Conservation (phyloP, 2,113 vertebrate genomes). For the Scytalopus superciliaris region DNA sequence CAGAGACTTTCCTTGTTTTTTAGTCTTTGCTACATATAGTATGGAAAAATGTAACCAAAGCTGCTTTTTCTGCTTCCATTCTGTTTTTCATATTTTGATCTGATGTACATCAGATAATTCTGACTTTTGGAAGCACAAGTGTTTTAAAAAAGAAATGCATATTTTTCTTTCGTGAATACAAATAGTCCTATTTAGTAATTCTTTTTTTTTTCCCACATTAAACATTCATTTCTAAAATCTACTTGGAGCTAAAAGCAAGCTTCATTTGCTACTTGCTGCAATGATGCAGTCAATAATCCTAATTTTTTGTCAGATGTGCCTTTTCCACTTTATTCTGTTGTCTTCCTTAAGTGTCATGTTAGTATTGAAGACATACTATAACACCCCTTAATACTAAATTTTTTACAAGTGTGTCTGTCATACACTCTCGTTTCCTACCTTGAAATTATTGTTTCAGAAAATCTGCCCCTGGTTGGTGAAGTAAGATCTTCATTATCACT, state of each 20-base stretch:
- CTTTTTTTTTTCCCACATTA: neutral
- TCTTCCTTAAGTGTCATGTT: neutral
- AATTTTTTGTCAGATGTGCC: neutral
- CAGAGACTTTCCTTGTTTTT: neutral
- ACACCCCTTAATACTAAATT: fast-evolving
- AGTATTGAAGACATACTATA: neutral
- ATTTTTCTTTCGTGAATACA: neutral
- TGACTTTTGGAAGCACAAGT: neutral
- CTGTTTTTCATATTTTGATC: neutral
- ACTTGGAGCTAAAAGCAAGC: neutral
- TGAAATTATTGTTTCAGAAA: neutral
- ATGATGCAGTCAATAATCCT: neutral
- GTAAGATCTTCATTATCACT: neutral
- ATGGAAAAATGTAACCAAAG: neutral
- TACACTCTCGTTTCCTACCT: neutral
- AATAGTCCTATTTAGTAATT: neutral
- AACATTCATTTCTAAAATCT: neutral
- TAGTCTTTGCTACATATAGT: neutral
- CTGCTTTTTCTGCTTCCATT: neutral
- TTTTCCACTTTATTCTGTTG: neutral
- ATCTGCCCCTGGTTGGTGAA: neutral
- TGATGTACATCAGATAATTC: neutral
- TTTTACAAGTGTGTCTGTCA: neutral
- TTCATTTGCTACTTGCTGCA: neutral
- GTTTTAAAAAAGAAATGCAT: neutral